Conservation (phyloP, 1,140 invertebrate species). For the Agraylea sexmaculata region DNA sequence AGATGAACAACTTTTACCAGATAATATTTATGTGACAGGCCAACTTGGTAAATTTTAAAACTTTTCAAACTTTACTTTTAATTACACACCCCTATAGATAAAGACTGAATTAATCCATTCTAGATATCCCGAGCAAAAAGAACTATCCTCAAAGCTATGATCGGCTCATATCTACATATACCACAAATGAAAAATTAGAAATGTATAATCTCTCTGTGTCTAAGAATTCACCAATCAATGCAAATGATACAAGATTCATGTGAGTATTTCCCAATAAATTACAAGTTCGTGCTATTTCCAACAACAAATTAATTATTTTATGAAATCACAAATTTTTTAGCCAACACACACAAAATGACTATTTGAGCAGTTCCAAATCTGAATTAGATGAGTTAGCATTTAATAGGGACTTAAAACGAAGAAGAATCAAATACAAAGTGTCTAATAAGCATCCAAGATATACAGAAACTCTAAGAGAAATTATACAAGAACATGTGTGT, state of each 20-base stretch:
- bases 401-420: slow-evolving; percentile 49
- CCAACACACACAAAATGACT: not conserved
- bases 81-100: too few relatives aligned
- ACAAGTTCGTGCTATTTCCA: too few relatives aligned
- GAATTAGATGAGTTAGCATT: slow-evolving; percentile 42
- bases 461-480: slow-evolving; percentile 47
- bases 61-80: too few relatives aligned
- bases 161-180: not conserved
- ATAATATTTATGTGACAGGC: too few relatives aligned
- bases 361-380: slow-evolving; percentile 20
- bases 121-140: too few relatives aligned
- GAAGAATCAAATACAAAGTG: slow-evolving; percentile 49
- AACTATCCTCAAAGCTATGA: too few relatives aligned
- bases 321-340: slow-evolving; percentile 4
- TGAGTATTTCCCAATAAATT: too few relatives aligned
- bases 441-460: slow-evolving; percentile 52
- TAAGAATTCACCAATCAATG: not conserved
- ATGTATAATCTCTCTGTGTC: not conserved
- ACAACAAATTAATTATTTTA: slow-evolving; percentile 5
- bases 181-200: not conserved
- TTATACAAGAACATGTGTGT: slow-evolving; percentile 48
- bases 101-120: too few relatives aligned
- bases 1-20: not conserved
- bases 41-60: too few relatives aligned
- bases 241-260: not conserved